phyloP scores from a whole-genome alignment of 2,113 vertebrate genomes.

The Pseudopipra pipra region DNA sequence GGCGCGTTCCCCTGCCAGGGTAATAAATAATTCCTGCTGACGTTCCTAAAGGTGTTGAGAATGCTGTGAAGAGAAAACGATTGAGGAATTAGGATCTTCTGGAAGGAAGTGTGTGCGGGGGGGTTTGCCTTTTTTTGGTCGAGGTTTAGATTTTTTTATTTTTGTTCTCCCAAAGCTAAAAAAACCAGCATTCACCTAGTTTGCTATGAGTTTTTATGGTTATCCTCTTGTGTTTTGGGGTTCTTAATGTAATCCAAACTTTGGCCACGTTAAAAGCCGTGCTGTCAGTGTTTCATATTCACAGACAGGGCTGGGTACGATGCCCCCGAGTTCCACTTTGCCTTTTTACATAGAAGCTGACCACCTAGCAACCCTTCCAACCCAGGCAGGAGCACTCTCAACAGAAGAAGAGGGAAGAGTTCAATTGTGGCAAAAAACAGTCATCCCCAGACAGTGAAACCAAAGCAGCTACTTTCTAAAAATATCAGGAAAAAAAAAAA shows the following conservation, averaged over 20 bases:
- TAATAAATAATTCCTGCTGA: rapidly evolving
- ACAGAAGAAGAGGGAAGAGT: not conserved
- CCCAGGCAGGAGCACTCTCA: not conserved
- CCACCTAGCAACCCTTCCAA: not conserved
- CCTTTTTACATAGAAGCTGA: not conserved
- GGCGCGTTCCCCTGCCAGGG: not conserved
- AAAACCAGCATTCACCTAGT: not conserved
- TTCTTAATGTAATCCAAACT: not conserved
- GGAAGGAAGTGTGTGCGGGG: rapidly evolving
- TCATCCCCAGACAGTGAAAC: constrained; percentile 17
- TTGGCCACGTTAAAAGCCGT: not conserved
- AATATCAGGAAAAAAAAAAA: not conserved
- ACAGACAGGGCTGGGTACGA: not conserved
- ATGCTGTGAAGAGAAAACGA: not conserved
- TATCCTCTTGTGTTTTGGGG: not conserved
- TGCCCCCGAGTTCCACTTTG: not conserved
- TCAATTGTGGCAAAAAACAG: constrained; percentile 1
- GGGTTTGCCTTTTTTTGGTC: not conserved
- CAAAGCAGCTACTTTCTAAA: constrained; percentile 54
- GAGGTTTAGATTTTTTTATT: not conserved
- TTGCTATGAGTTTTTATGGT: not conserved
- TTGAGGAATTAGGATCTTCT: not conserved
- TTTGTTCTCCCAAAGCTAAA: not conserved
- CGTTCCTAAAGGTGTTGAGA: not conserved
- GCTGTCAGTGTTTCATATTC: not conserved